These are phyloP conservation scores for Diorhabda carinulata DNA, from an alignment of 1,140 invertebrate genomes.

Conservation along the genomic window DNA sequence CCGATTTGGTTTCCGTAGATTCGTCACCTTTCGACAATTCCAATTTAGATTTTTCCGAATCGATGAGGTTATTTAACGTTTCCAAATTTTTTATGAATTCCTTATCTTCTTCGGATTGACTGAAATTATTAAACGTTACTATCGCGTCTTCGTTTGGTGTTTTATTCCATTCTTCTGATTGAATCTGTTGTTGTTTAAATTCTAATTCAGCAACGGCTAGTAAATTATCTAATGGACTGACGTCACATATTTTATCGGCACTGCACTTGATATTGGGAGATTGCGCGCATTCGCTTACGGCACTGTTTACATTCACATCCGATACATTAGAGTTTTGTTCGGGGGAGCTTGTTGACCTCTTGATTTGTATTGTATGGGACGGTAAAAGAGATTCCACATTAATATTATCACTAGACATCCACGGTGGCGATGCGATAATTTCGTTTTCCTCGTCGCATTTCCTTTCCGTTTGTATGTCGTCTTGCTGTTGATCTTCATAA, in stretches of 20 bases:
- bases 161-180: constrained; percentile 42
- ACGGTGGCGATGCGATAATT: constrained; percentile 30
- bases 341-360: constrained; percentile 38
- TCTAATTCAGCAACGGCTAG: constrained; percentile 57
- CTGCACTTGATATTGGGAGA: constrained; percentile 35
- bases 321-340: constrained; percentile 23
- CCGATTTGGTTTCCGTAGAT: constrained; percentile 29
- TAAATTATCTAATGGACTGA: constrained; percentile 54
- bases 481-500: constrained; percentile 23
- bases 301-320: constrained; percentile 40
- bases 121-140: constrained; percentile 3
- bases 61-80: constrained; percentile 34
- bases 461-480: constrained; percentile 18
- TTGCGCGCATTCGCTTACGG: constrained; percentile 29
- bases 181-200: constrained; percentile 49
- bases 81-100: constrained; percentile 36
- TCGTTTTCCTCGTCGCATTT: constrained; percentile 2
- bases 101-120: constrained; percentile 26
- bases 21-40: constrained; percentile 21
- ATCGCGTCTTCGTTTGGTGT: constrained; percentile 17
- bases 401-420: constrained; percentile 50
- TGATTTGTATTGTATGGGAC: constrained; percentile 55
- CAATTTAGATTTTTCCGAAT: constrained; percentile 29
- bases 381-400: constrained; percentile 57
- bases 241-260: constrained; percentile 44